Base-by-base conservation (phyloP, 2,888 invertebrate genomes). In the Drosophila mimetica region DNA sequence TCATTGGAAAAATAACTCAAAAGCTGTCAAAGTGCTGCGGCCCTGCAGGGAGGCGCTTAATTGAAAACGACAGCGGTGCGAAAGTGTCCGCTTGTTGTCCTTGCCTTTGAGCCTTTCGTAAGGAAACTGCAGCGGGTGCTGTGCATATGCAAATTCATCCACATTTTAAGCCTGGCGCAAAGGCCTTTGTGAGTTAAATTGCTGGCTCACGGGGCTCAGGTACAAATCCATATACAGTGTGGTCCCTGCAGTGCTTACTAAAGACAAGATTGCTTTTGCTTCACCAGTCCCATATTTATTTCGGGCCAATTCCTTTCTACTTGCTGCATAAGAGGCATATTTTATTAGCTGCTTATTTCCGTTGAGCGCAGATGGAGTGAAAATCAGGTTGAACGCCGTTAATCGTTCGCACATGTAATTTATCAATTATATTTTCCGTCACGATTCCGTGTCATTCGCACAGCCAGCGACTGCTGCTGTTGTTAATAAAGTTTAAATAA, bases 401-500 rank as follows among this genome's bases (percentile, higher is more conserved):
- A 67, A 67, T 58, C 58, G 58, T 37, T 37, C 41, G 36, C 48
- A 67, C 41, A 50, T 61, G 53, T 65, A 50, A 54, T 57, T 60
- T 69, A 60, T 60, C 52, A 60, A 69, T 69, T 53, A 60, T 69
- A 60, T 67, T 65, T 65, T 48, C 36, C 55, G 55, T 42, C 69
- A 52, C 66, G 66, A 55, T 30, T 63, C 44, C 44, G 22, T 51
- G 63, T 18, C 64, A 44, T 25, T 51, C 9, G 48, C 59, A 22
- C 34, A 16, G 11, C 2, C 11, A 28, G 44, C 44, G 28, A 28
- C 41, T 41, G 25, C 46, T 44, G 28, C 77, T 79, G 74, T 46
- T 75, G 71, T 74, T 76, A 75, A 77, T 74, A 76, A 74, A 77
- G 74, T 74, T 82, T 58, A 76, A 84, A 84, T 82, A 75, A 74